Evolutionary conservation across 2,888 invertebrate species (phyloP).

Genomic region (Tetragonisca angustula): DNA sequence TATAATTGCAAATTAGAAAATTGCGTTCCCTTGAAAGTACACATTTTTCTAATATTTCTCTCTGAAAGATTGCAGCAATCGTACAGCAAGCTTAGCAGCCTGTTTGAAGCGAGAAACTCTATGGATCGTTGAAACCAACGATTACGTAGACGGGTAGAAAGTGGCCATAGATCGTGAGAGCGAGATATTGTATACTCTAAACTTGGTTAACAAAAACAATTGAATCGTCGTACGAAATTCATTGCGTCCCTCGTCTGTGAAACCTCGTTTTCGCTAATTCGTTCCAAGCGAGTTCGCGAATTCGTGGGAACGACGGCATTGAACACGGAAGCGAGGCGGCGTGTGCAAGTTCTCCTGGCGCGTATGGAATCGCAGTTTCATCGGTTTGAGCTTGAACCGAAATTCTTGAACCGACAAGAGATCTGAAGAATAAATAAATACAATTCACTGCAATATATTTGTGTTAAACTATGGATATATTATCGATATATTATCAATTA

Average conservation of each 20-base stretch:
- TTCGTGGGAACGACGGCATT: not conserved
- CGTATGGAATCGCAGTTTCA: not conserved
- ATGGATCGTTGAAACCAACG: not conserved
- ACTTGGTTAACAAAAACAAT: not conserved
- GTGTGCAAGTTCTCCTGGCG: not conserved
- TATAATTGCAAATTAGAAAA: too few relatives aligned
- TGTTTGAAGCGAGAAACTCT: not conserved
- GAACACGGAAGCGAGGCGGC: not conserved
- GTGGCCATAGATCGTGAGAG: constrained; percentile 7
- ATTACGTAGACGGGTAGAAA: constrained; percentile 12
- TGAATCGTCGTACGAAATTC: too few relatives aligned
- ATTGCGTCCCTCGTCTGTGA: not conserved
- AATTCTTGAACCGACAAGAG: not conserved
- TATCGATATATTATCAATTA: too few relatives aligned
- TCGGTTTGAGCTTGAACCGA: not conserved
- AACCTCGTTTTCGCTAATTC: not conserved
- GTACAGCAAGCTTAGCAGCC: not conserved
- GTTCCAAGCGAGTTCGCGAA: not conserved
- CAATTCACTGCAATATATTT: too few relatives aligned
- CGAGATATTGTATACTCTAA: not conserved
- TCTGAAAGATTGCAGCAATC: not conserved
- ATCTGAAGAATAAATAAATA: too few relatives aligned
- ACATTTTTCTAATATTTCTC: not conserved
- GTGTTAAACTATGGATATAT: too few relatives aligned
- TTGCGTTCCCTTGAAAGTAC: too few relatives aligned